phyloP scores from a whole-genome alignment of 2,888 invertebrate species.

The Achlya flavicornis region DNA sequence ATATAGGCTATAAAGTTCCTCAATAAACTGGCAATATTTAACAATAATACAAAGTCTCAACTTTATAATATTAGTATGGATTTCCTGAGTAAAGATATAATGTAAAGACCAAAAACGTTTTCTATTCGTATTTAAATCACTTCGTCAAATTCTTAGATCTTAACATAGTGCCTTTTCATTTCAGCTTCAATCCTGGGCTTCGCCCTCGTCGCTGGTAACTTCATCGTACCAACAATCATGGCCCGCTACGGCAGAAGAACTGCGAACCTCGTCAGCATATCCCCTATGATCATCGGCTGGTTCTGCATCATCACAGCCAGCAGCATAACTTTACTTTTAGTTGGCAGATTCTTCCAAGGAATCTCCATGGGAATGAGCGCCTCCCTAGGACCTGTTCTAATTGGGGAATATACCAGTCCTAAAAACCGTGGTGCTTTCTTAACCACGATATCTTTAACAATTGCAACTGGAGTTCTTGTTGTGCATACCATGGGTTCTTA shows the following conservation, averaged over 20 bases:
- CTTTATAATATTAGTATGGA: too few species aligned
- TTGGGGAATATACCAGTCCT: slow-evolving; percentile 81
- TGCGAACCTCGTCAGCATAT: slow-evolving; percentile 68
- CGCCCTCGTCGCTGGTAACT: slow-evolving; percentile 52
- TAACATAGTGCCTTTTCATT: slow-evolving; percentile 18
- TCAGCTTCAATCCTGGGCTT: slow-evolving; percentile 59
- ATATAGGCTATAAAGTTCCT: too few species aligned
- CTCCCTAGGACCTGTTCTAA: slow-evolving; percentile 69
- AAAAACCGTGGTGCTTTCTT: slow-evolving; percentile 83
- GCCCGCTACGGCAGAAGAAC: slow-evolving; percentile 79
- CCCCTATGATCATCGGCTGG: slow-evolving; percentile 80
- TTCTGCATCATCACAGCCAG: slow-evolving; percentile 55
- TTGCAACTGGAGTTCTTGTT: slow-evolving; percentile 82
- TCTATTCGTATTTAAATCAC: neutral
- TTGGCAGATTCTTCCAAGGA: slow-evolving; percentile 63
- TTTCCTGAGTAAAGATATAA: too few species aligned
- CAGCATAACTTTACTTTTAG: slow-evolving; percentile 56
- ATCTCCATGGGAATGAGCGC: slow-evolving; percentile 75
- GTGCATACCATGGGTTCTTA: slow-evolving; percentile 85
- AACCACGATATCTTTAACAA: slow-evolving; percentile 79
- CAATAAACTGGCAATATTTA: too few species aligned
- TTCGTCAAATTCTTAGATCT: neutral
- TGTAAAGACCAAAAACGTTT: too few species aligned
- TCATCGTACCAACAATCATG: slow-evolving; percentile 62
- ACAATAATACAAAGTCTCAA: too few species aligned